Conservation (phyloP, 2,797 vertebrate genomes). For the Pristis pectinata region DNA sequence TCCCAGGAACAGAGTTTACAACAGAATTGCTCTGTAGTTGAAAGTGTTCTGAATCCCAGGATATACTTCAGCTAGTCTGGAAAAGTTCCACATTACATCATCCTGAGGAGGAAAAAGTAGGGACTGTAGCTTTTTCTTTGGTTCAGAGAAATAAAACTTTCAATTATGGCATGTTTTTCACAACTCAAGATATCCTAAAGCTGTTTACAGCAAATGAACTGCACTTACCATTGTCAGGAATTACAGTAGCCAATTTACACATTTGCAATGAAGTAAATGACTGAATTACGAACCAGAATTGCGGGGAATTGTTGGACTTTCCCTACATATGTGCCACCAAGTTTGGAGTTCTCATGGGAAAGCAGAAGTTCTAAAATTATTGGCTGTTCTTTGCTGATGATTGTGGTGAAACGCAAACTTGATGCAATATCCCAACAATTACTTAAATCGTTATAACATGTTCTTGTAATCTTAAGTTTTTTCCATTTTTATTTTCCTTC, state of each 20-base stretch:
- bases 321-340: too few relatives aligned
- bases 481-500: too few relatives aligned
- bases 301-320: too few relatives aligned
- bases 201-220: background rate
- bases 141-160: background rate
- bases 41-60: background rate
- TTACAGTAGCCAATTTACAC: background rate
- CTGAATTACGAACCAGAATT: background rate
- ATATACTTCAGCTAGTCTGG: background rate
- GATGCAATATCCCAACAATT: too few relatives aligned
- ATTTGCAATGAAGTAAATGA: background rate
- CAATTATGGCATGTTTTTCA: background rate
- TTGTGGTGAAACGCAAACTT: too few relatives aligned
- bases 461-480: too few relatives aligned
- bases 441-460: too few relatives aligned
- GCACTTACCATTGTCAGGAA: background rate
- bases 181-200: background rate
- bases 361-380: too few relatives aligned
- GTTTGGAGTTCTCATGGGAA: too few relatives aligned
- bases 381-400: too few relatives aligned
- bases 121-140: background rate
- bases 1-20: background rate
- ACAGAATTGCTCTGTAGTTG: too few relatives aligned
- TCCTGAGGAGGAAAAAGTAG: background rate
- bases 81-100: background rate